These are phyloP conservation scores for Acipenser transmontanus DNA, from an alignment of 2,797 vertebrate genomes.

Conservation along the genomic window DNA sequence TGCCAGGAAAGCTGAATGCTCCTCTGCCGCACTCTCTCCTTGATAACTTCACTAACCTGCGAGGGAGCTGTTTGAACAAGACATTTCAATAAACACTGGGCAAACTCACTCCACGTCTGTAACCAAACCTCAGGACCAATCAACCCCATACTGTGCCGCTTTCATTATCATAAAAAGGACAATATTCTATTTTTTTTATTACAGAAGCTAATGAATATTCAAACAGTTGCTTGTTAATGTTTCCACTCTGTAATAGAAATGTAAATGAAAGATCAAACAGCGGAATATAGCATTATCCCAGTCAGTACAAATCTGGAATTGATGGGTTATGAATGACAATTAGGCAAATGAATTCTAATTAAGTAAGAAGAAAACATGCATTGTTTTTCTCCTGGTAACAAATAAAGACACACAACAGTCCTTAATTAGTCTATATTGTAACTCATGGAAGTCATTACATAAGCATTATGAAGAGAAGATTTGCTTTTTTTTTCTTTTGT, in stretches of 20 bases:
- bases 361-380: slow-evolving; percentile 53
- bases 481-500: no score
- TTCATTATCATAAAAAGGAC: slow-evolving; percentile 59
- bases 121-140: slow-evolving; percentile 56
- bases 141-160: slow-evolving; percentile 47
- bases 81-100: slow-evolving; percentile 61
- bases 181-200: slow-evolving; percentile 45
- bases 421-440: no score
- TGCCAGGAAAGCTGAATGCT: slow-evolving; percentile 91
- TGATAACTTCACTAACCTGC: slow-evolving; percentile 95
- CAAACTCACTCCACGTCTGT: slow-evolving; percentile 47
- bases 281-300: slow-evolving; percentile 62
- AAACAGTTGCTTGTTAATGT: slow-evolving; percentile 61
- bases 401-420: slow-evolving; percentile 23
- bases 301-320: slow-evolving; percentile 56
- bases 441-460: no score
- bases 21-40: slow-evolving; percentile 87
- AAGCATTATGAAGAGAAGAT: no score
- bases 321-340: slow-evolving; percentile 67
- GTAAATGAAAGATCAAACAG: slow-evolving; percentile 75
- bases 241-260: slow-evolving; percentile 76
- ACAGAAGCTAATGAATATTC: slow-evolving; percentile 75
- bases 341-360: slow-evolving; percentile 71
- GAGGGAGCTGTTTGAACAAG: slow-evolving; percentile 86
- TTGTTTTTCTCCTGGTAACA: slow-evolving; percentile 52